These are phyloP conservation scores for Pelmatolapia mariae DNA, from an alignment of 2,113 vertebrate genomes.

Conservation along the genomic window DNA sequence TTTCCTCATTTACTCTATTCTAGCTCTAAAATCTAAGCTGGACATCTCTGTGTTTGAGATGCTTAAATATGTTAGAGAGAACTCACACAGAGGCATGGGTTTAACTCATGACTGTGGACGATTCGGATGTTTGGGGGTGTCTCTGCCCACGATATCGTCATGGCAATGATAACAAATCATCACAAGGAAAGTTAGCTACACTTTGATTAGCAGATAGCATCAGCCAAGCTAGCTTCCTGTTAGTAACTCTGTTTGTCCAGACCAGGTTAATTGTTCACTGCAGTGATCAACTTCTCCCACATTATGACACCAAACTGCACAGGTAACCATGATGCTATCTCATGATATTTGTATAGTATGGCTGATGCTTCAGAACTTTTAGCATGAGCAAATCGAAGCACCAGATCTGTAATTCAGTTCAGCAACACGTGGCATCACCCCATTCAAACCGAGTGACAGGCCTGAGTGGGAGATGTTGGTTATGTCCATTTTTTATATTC, in stretches of 20 bases:
- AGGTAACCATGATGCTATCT: not conserved
- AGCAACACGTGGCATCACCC: not conserved
- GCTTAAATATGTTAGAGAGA: not conserved
- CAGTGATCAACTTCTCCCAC: not conserved
- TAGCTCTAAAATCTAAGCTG: not conserved
- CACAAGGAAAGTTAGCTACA: not conserved
- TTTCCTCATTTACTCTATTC: not conserved
- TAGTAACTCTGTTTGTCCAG: not conserved
- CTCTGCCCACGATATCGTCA: not conserved
- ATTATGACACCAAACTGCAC: not conserved
- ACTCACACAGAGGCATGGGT: fast-evolving
- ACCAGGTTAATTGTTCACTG: not conserved
- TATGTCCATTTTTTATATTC: not conserved
- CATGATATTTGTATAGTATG: not conserved
- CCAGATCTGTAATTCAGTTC: not conserved
- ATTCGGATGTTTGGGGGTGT: not conserved
- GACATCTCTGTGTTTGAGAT: not conserved
- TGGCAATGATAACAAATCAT: not conserved
- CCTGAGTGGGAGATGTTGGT: not conserved
- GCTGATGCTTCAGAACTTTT: not conserved
- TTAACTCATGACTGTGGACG: not conserved
- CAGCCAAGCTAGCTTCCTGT: not conserved
- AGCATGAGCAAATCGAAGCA: not conserved
- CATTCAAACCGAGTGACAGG: not conserved
- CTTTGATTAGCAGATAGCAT: not conserved